Base-by-base conservation (phyloP, 2,797 vertebrate genomes). In the Muraenolepis orangiensis region DNA sequence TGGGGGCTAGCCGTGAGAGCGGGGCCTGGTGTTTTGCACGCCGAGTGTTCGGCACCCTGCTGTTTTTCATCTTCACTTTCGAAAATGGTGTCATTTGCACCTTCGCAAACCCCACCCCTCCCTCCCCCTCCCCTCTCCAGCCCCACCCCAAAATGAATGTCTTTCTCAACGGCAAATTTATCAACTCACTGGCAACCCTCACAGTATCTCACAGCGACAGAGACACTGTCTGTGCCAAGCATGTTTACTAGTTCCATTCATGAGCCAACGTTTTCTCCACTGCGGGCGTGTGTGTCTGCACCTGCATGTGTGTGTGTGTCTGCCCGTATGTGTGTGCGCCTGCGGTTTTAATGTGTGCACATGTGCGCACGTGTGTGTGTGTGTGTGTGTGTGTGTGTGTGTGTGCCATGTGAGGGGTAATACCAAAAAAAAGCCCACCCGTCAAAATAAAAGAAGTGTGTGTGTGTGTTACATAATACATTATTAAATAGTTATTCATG, bases 11-110 rank as follows among this genome's bases (percentile, higher is more conserved):
- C 82, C 84, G 79, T 80, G 87, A 87, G n/a, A 87, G 87, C 77
- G 46, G 74, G 80, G 26, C 40, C 28, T 66, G 51, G 28, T 31
- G 82, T 78, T 80, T n/a, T 69, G 73, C 84, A 84, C 67, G 73
- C 3, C 12, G 82, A 85, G 76, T 79, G 82, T 78, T 78, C 76
- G 81, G 74, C 79, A 79, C 74, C 77, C 71, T n/a, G 30, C 78
- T 77, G 78, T 81, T 91, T 87, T 90, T 88, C 88, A 91, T 92
- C 86, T 89, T 86, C 89, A 82, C 84, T 85, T 82, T 67, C 30
- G 29, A 67, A 67, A 26, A 64, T 26, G 57, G 23, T 23, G 10
- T 64, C 57, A 10, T 64, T 64, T 12, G 57, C 57, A 4, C 57
- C 51, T 23, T 61, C 0, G n/a, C 32, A n/a, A n/a, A 3, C 32